Conservation (phyloP, 1,140 invertebrate species). For the Drosophila auraria region DNA sequence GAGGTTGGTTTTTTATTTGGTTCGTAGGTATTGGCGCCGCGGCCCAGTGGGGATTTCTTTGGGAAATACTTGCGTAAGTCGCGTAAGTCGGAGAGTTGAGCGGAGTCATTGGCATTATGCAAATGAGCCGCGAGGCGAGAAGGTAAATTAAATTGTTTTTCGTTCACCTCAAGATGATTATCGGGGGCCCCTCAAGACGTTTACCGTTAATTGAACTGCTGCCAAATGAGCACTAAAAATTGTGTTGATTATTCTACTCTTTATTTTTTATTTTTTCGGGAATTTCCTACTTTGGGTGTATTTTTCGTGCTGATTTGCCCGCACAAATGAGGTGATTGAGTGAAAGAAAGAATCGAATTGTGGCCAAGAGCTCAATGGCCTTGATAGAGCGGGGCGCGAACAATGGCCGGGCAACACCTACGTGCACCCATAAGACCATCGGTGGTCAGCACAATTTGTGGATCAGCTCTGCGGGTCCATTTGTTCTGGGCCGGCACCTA, state of each 20-base stretch:
- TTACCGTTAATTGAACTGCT: constrained; percentile 74
- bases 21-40: neutral
- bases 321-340: constrained; percentile 41
- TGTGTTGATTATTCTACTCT: constrained; percentile 36
- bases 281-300: constrained; percentile 15
- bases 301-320: constrained; percentile 9
- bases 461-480: constrained; percentile 42
- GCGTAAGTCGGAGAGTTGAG: constrained; percentile 4
- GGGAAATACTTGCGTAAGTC: constrained; percentile 70
- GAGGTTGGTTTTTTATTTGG: constrained; percentile 13
- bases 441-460: constrained; percentile 48
- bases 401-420: constrained; percentile 57
- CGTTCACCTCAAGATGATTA: constrained; percentile 57
- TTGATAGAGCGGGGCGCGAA: constrained; percentile 60
- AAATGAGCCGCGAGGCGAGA: constrained; percentile 60
- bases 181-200: constrained; percentile 47
- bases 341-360: constrained; percentile 55
- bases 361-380: constrained; percentile 60
- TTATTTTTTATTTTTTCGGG: constrained; percentile 5
- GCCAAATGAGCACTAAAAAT: constrained; percentile 47
- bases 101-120: constrained; percentile 75
- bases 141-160: constrained; percentile 73
- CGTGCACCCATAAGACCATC: constrained; percentile 44
- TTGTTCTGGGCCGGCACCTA: constrained; percentile 55
- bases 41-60: constrained; percentile 33